Base-by-base conservation (phyloP, 2,113 vertebrate species). In the Erythrolamprus reginae region DNA sequence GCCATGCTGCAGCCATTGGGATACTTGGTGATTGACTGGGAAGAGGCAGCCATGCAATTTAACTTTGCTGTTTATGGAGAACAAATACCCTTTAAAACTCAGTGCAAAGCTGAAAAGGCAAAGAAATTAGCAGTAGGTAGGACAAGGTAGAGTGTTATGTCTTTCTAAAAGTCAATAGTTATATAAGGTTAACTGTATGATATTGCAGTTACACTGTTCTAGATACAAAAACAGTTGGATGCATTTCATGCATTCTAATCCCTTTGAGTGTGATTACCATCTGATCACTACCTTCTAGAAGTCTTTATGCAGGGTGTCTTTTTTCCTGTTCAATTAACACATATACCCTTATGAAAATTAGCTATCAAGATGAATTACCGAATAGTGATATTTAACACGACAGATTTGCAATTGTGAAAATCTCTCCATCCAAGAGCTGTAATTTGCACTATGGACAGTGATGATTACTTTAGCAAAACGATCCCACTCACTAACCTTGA, bases 241-340 rank as follows among this genome's bases (percentile, higher is more conserved):
- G 61, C 93, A 89, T 93, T 94, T 94, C 94, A 93, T 94, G 82
- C 93, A 88, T 96, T 90, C 90, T 93, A 95, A 93, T 89, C 93
- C 87, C 55, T 92, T 90, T 95, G 50, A 90, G 93, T 95, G 85
- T 95, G 95, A 96, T 96, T 96, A 94, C 94, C 92, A 95, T 97
- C 96, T 95, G 95, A 96, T 97, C 96, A 93, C 93, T 94, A 94
- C 85, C 93, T 94, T 95, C 96, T 97, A 97, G 93, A 95, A 94
- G 83, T 91, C 95, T 95, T 95, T 33, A 28, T 86, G 86, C 86
- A 87, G 51, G 13, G 56, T 47, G 24, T 58, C 53, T 89, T 42
- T 86, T 33, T 55, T 96, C 96, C 96, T 92, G 52, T 92, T 97
- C 96, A 96, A 95, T 97, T 97, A 97, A 96, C 93, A 95, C 93